Evolutionary conservation across 2,797 vertebrate species (phyloP).

Genomic region (Helicolenus hilgendorfi): DNA sequence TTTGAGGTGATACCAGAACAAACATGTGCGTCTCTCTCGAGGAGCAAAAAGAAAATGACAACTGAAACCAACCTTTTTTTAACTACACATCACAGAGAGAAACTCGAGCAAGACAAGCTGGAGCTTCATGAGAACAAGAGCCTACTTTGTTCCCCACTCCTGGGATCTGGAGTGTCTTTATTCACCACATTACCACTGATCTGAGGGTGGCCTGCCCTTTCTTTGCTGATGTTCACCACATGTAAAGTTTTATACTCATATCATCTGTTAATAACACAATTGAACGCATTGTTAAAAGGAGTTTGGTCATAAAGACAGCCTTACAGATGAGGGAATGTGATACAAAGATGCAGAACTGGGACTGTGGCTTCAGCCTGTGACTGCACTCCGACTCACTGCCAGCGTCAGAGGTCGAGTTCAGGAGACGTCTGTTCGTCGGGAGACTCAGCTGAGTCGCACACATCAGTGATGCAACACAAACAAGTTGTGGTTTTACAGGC

Average conservation of each 20-base stretch:
- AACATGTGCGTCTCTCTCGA: neutral
- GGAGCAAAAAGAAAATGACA: neutral
- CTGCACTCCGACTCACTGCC: constrained; percentile 55
- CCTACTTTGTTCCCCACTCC: constrained; percentile 31
- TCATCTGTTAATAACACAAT: constrained; percentile 36
- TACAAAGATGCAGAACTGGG: neutral
- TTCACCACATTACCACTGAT: constrained; percentile 23
- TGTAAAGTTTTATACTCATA: neutral
- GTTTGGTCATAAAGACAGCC: neutral
- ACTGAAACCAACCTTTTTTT: neutral
- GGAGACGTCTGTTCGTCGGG: constrained; percentile 26
- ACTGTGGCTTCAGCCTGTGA: constrained; percentile 23
- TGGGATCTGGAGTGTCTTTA: constrained; percentile 18
- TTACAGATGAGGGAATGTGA: constrained; percentile 28
- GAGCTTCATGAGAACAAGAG: constrained; percentile 32
- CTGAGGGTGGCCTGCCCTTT: constrained; percentile 5
- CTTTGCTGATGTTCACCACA: constrained; percentile 19
- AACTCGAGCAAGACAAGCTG: constrained; percentile 11
- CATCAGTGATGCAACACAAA: constrained; percentile 53
- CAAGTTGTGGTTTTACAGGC: constrained; percentile 25
- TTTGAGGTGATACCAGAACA: constrained; percentile 42
- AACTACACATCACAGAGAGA: constrained; percentile 33
- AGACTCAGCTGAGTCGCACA: constrained; percentile 47
- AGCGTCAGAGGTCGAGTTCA: neutral
- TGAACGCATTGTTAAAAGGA: constrained; percentile 7